phyloP scores from a whole-genome alignment of 2,888 invertebrate genomes.

The Dolichomitus sp. region DNA sequence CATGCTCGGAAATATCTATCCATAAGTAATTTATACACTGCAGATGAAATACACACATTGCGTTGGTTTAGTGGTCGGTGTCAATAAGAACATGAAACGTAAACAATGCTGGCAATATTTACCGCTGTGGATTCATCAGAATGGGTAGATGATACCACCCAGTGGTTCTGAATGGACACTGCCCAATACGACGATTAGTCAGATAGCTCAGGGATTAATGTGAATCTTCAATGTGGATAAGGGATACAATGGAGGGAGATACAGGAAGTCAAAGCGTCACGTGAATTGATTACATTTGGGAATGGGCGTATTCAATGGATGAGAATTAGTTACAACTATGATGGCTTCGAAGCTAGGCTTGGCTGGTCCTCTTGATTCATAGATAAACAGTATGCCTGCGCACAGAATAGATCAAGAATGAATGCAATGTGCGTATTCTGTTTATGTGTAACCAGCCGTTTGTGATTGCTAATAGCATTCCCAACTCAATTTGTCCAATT shows the following conservation, averaged over 20 bases:
- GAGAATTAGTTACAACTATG: conserved; percentile 36
- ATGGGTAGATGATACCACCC: neutral
- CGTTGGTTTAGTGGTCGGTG: neutral
- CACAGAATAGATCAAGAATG: neutral
- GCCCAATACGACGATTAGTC: neutral
- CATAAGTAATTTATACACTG: conserved; percentile 7
- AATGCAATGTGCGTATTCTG: neutral
- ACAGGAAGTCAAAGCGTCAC: conserved; percentile 1
- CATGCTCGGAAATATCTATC: conserved; percentile 4
- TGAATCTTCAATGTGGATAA: neutral
- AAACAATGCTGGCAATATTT: neutral
- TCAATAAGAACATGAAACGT: neutral
- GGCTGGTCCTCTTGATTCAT: neutral
- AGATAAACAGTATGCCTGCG: no score
- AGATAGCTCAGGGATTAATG: neutral
- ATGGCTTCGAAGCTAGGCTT: neutral
- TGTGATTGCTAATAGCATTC: neutral
- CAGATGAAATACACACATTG: neutral
- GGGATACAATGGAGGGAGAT: neutral
- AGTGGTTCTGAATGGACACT: neutral
- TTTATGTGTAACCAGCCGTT: neutral
- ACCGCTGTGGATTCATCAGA: neutral
- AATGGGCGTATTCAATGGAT: conserved; percentile 22
- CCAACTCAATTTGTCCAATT: neutral
- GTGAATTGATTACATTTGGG: conserved; percentile 1